These are phyloP conservation scores for Lerema accius DNA, from an alignment of 1,140 invertebrate genomes.

Conservation along the genomic window DNA sequence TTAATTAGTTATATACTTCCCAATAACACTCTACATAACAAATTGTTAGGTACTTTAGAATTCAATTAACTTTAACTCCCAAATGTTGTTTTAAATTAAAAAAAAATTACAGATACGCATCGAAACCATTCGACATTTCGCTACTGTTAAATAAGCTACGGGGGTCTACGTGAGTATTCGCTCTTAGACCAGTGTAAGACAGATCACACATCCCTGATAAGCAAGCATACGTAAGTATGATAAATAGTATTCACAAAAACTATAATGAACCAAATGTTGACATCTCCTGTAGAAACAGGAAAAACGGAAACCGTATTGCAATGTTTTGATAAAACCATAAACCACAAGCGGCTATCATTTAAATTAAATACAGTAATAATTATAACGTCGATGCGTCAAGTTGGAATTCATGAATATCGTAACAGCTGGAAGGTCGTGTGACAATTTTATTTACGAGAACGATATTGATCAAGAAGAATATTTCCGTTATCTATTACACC, in stretches of 20 bases:
- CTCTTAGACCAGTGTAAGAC: conserved; percentile 42
- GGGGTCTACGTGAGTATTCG: conserved; percentile 24
- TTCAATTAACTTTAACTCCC: neutral
- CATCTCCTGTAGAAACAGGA: conserved; percentile 5
- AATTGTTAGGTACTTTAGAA: neutral
- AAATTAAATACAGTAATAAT: neutral
- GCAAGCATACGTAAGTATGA: conserved; percentile 19
- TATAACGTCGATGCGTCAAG: neutral
- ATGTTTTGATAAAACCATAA: conserved; percentile 14
- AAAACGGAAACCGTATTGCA: conserved; percentile 23
- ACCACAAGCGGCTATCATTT: neutral
- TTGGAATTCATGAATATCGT: neutral
- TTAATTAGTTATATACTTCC: conserved; percentile 45
- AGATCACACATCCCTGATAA: conserved; percentile 40
- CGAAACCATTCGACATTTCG: conserved; percentile 31
- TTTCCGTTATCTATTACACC: conserved; percentile 33
- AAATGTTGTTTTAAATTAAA: conserved; percentile 4
- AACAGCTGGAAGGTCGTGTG: neutral
- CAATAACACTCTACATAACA: conserved; percentile 13
- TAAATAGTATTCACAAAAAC: conserved; percentile 5
- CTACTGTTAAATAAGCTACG: conserved; percentile 16
- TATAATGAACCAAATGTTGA: conserved; percentile 49
- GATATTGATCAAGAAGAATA: conserved; percentile 8
- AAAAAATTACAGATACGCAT: conserved; percentile 14
- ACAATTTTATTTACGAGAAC: conserved; percentile 2